phyloP scores from a whole-genome alignment of 2,113 vertebrate genomes.

The Heterotis niloticus region DNA sequence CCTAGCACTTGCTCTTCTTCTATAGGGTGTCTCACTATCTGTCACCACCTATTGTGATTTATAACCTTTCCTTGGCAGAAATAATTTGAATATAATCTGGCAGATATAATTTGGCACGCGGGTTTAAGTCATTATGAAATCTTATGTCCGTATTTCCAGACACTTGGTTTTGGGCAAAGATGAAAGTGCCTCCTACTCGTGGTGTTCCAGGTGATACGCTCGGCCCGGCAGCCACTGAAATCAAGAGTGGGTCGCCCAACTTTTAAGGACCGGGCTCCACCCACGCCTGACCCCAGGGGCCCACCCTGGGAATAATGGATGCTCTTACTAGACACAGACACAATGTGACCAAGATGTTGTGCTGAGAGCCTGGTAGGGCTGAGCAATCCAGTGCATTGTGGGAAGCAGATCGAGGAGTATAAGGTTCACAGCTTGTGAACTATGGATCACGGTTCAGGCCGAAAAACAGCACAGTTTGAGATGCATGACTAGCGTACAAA shows the following conservation, averaged over 20 bases:
- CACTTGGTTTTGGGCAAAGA: neutral
- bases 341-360: too few relatives aligned
- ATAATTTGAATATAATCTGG: too few relatives aligned
- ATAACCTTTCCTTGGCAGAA: too few relatives aligned
- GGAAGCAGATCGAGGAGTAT: too few relatives aligned
- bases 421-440: neutral
- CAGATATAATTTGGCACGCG: too few relatives aligned
- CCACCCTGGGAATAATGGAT: neutral
- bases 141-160: too few relatives aligned
- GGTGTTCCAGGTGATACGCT: neutral
- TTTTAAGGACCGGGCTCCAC: constrained; percentile 22
- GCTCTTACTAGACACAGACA: too few relatives aligned
- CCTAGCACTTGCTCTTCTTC: too few relatives aligned
- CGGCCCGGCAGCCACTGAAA: constrained; percentile 26
- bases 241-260: constrained; percentile 28
- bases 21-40: too few relatives aligned
- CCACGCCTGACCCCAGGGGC: constrained; percentile 28
- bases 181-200: neutral
- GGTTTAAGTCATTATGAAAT: too few relatives aligned
- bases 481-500: neutral
- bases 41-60: too few relatives aligned
- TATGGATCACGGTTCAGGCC: neutral
- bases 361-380: too few relatives aligned
- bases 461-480: neutral
- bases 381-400: neutral